Base-by-base conservation (phyloP, 2,888 invertebrate genomes). In the Lithophane socia region DNA sequence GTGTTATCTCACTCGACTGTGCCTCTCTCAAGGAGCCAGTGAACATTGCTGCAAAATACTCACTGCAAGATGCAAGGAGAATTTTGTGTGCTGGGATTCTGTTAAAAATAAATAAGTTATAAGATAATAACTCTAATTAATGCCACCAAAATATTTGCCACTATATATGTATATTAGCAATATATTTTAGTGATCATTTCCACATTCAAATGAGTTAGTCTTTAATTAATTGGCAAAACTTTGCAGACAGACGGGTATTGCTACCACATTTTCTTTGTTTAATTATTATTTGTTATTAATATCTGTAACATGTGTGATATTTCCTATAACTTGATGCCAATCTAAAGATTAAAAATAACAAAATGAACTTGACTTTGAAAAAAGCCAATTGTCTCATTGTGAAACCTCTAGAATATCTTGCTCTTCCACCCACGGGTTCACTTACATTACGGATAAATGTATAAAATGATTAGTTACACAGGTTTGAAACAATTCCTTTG, bases 41-140 rank as follows among this genome's bases (percentile, higher is more conserved):
- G 93, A 99, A 99, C 99, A 99, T 99, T 64, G 99, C 99, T 65
- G 98, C 98, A 96, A 99, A 99, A 94, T 99, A 99, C 94, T 99
- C 99, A 88, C 99, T 99, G 78, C 98, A 98, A 64, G 99, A 99
- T 88, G 99, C 98, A 85, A 99, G 97, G 73, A 99, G 98, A 86
- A 99, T 96, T 91, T 99, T 98, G 95, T 99, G 99, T 49, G 98
- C 98, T 83, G 98, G 97, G 89, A 99, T 98, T 89, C 98, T 97
- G 90, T 74, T 77, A 73, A 61, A 73, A 75, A 77, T 24, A 80
- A 80, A 77, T 70, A 67, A 71, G 68, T 68, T 81, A 74, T 13
- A 61, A 42, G 24, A 44, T 44, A 44, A 21, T 52, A 77, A 9
- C 21, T 61, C 13, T 1, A 44, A 56, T 18, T 1, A 54, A n/a